Conservation (phyloP, 2,113 vertebrate species). For the Podarcis cretensis region DNA sequence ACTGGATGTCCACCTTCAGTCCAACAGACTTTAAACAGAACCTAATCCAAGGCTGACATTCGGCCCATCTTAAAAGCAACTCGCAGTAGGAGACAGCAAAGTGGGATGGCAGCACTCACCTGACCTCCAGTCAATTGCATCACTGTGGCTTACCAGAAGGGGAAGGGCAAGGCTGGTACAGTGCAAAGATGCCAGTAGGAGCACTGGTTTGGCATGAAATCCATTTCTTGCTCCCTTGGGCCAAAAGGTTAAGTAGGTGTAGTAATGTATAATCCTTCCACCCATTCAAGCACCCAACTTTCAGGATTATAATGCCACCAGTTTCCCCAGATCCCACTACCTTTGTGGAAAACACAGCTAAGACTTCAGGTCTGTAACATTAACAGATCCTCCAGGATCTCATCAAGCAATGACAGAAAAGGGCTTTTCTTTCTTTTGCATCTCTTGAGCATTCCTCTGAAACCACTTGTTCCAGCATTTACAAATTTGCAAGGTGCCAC, state of each 20-base stretch:
- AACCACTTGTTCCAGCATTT: not conserved
- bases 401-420: not conserved
- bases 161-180: no score
- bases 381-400: not conserved
- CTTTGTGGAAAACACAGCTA: not conserved
- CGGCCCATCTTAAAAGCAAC: not conserved
- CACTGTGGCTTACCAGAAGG: no score
- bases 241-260: not conserved
- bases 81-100: no score
- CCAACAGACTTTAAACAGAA: not conserved
- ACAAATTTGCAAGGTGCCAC: not conserved
- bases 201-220: not conserved
- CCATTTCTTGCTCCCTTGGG: not conserved
- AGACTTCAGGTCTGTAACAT: not conserved
- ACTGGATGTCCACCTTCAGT: not conserved
- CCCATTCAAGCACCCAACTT: not conserved
- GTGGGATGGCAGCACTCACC: no score
- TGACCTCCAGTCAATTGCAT: no score
- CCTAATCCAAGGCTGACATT: not conserved
- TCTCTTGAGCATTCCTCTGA: not conserved
- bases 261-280: constrained; percentile 19
- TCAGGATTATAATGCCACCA: constrained; percentile 4
- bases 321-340: not conserved
- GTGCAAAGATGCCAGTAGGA: no score
- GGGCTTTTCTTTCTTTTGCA: not conserved